Evolutionary conservation across 2,888 invertebrate species (phyloP).

Genomic region (Enchytraeus crypticus): DNA sequence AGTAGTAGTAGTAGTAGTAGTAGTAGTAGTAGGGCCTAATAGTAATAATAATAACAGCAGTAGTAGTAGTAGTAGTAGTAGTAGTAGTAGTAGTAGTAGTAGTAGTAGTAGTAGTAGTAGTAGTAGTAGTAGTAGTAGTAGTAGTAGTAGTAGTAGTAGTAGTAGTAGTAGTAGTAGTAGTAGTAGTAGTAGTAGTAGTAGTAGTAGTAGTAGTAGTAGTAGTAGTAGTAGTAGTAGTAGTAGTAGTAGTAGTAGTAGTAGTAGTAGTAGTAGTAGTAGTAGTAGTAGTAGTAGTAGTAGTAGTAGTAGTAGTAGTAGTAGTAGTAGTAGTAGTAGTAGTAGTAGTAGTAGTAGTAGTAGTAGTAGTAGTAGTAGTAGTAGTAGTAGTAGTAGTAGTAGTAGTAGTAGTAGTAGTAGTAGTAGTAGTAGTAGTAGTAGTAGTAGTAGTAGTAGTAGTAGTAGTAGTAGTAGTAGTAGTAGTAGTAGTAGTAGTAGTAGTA

Average conservation of each 20-base stretch:
- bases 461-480: neutral
- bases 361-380: conserved; percentile 8
- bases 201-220: neutral
- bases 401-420: conserved; percentile 19
- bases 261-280: conserved; percentile 17
- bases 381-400: conserved; percentile 17
- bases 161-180: neutral
- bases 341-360: conserved; percentile 21
- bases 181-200: neutral
- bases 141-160: neutral
- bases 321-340: conserved; percentile 22
- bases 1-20: neutral
- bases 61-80: neutral
- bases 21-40: no score
- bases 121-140: neutral
- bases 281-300: conserved; percentile 8
- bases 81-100: neutral
- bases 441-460: neutral
- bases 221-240: conserved; percentile 11
- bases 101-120: neutral
- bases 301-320: conserved; percentile 21
- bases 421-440: neutral
- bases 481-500: no score
- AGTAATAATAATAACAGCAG: no score
- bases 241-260: conserved; percentile 19